These are phyloP conservation scores for Tapirus indicus DNA, from an alignment of 2,797 vertebrate genomes.

Conservation along the genomic window DNA sequence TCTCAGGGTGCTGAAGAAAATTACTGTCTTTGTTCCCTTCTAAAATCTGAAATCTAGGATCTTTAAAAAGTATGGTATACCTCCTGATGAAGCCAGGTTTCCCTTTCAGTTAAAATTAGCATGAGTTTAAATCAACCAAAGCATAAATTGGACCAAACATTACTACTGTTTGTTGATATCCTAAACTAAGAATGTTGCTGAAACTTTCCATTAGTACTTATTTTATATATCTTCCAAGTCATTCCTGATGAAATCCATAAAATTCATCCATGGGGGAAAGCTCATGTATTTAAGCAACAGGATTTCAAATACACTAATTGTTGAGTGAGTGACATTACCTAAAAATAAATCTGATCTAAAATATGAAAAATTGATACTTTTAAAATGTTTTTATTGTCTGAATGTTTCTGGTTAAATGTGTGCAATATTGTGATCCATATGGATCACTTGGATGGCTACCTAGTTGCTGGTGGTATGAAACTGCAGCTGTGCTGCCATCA, in stretches of 20 bases:
- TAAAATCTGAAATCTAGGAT: constrained; percentile 5
- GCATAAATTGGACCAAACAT: background rate
- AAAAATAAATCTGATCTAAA: constrained; percentile 38
- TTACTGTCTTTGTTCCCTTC: background rate
- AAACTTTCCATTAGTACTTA: background rate
- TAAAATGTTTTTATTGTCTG: background rate
- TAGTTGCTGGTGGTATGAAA: background rate
- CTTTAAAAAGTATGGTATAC: background rate
- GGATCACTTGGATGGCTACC: background rate
- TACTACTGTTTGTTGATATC: background rate
- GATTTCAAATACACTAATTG: constrained; percentile 8
- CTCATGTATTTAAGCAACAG: background rate
- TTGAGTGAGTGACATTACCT: background rate
- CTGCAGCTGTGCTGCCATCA: background rate
- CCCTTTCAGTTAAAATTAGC: constrained; percentile 44
- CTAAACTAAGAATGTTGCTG: background rate
- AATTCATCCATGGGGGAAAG: background rate
- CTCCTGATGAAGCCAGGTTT: constrained; percentile 15
- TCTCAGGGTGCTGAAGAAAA: background rate
- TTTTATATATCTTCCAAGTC: background rate
- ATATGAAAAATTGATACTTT: constrained; percentile 16
- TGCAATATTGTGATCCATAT: background rate
- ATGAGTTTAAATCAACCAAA: background rate
- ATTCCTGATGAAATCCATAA: background rate
- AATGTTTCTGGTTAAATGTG: background rate